Base-by-base conservation (phyloP, 1,140 invertebrate species). In the Drosophila takahashii region DNA sequence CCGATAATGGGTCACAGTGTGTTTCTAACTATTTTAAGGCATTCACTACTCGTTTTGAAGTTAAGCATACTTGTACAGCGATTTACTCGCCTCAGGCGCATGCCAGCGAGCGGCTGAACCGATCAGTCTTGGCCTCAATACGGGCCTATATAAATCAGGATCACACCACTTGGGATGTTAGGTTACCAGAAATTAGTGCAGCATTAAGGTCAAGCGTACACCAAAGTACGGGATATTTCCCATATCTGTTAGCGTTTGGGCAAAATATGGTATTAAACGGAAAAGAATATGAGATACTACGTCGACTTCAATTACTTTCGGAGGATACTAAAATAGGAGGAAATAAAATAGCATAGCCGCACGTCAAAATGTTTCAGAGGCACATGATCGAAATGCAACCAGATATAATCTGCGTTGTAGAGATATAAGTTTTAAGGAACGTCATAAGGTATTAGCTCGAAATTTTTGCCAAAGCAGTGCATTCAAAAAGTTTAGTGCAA, bases 221-320 rank as follows among this genome's bases (percentile, higher is more conserved):
- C 36, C 29, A n/a, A 29, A 61, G 50, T 7, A 61, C 56, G 4
- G 66, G 66, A 29, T 29, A 29, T 29, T 29, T 6, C 27, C 27
- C 27, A 11, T 59, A 37, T 34, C 41, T 61, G 18, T 13, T 56
- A 11, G 13, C 11, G 2, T 66, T 73, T 41, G 61, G 62, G 0
- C 62, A 66, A 26, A 73, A 59, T 34, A 73, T 66, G 70, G n/a
- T 73, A 7, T 27, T 58, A 8, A 62, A 58, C 32, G 53, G 60
- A 13, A 37, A 34, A 16, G 69, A 72, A n/a, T 65, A 72, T 13
- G 44, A 34, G 1, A 13, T 65, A 8, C 47, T 58, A 8, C 15
- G 60, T 4, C 53, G 52, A 32, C 22, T 70, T n/a, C 44, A 59
- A n/a, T 6, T 61, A 22, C 27, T 62, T 4, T 47, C 15, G 7